These are phyloP conservation scores for Pipistrellus pygmaeus DNA, from an alignment of 2,797 vertebrate species.

Conservation along the genomic window DNA sequence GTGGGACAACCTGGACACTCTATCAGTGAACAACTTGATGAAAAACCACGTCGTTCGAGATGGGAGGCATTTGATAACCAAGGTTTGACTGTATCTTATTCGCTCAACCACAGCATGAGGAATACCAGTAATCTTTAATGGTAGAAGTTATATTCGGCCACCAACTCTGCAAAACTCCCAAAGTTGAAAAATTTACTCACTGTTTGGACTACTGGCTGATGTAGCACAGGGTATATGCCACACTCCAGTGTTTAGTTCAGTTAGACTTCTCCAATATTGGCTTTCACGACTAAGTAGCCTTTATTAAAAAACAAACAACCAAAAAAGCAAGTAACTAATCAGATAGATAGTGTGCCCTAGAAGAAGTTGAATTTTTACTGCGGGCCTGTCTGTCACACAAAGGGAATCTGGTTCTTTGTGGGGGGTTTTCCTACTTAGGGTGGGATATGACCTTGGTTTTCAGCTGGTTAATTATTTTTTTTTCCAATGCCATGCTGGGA, in stretches of 20 bases:
- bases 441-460: constrained; percentile 16
- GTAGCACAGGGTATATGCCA: background rate
- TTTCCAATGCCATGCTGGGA: background rate
- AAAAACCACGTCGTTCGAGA: background rate
- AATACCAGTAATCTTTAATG: background rate
- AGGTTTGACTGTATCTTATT: background rate
- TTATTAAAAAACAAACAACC: background rate
- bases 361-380: background rate
- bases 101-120: background rate
- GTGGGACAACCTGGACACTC: background rate
- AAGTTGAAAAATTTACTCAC: background rate
- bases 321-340: background rate
- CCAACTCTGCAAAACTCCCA: background rate
- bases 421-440: background rate
- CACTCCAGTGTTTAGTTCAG: background rate
- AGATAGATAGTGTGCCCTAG: background rate
- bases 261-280: background rate
- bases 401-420: background rate
- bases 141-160: background rate
- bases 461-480: background rate
- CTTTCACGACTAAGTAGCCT: constrained; percentile 20
- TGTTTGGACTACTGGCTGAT: background rate
- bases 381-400: background rate
- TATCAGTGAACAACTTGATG: background rate
- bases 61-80: background rate